phyloP scores from a whole-genome alignment of 2,113 vertebrate genomes.

The Naja naja region DNA sequence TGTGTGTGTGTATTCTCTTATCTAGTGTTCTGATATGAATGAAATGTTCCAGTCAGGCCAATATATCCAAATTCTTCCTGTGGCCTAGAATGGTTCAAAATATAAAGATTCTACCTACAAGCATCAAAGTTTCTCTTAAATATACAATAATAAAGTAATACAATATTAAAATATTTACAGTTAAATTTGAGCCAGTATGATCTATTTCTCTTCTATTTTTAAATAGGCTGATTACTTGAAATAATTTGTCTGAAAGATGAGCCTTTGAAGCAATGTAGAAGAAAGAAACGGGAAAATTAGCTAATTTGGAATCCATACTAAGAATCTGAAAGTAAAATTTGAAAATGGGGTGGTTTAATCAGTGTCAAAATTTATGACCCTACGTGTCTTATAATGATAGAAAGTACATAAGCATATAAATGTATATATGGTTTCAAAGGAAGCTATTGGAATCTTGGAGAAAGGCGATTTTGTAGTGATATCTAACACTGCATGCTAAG shows the following conservation, averaged over 20 bases:
- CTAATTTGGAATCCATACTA: no score
- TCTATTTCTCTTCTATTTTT: not conserved
- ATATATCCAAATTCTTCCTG: not conserved
- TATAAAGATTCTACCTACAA: not conserved
- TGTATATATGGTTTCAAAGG: not conserved
- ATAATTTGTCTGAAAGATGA: no score
- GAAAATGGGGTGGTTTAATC: not conserved
- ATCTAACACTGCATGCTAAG: not conserved
- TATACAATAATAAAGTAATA: no score
- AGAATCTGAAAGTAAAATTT: not conserved
- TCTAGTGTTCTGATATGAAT: not conserved
- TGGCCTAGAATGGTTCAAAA: not conserved
- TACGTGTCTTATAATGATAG: no score
- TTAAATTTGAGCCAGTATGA: not conserved
- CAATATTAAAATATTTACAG: not conserved
- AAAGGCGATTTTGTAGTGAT: no score
- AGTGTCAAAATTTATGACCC: not conserved
- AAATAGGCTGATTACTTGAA: not conserved
- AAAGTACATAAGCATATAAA: not conserved
- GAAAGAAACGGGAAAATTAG: no score
- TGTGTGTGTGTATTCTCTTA: no score
- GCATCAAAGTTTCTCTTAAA: no score
- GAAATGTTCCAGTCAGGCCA: not conserved
- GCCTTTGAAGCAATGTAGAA: no score
- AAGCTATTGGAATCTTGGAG: not conserved